Conservation (phyloP, 2,797 vertebrate genomes). For the Botia almorhae region DNA sequence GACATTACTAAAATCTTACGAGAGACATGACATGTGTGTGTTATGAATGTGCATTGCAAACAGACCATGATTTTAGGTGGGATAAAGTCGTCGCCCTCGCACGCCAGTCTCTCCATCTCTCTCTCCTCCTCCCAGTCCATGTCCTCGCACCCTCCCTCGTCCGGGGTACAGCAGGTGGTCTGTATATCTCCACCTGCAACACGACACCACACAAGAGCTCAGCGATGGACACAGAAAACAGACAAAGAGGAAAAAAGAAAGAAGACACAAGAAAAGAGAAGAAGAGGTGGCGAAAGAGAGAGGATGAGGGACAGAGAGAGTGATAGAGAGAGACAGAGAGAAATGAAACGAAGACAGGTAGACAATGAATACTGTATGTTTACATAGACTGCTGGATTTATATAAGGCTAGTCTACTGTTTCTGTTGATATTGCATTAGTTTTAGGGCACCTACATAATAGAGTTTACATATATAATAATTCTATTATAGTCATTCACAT, state of each 20-base stretch:
- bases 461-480: too few species aligned
- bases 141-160: slow-evolving; percentile 85
- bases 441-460: too few species aligned
- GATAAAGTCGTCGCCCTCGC: slow-evolving; percentile 90
- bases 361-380: too few species aligned
- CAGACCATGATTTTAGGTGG: slow-evolving; percentile 98
- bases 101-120: slow-evolving; percentile 89
- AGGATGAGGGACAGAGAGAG: too few species aligned
- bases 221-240: slow-evolving; percentile 1
- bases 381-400: background rate
- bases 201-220: slow-evolving; percentile 37
- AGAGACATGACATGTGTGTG: too few species aligned
- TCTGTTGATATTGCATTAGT: too few species aligned
- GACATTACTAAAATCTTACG: too few species aligned
- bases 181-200: slow-evolving; percentile 90
- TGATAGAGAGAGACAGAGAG: too few species aligned
- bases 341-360: too few species aligned
- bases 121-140: slow-evolving; percentile 95
- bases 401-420: too few species aligned
- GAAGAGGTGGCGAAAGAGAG: background rate
- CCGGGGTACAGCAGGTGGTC: slow-evolving; percentile 83
- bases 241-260: background rate
- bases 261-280: background rate
- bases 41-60: background rate
- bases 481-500: too few species aligned